phyloP scores from a whole-genome alignment of 64 coral and sea anemone species.

The Montipora efflorescens region DNA sequence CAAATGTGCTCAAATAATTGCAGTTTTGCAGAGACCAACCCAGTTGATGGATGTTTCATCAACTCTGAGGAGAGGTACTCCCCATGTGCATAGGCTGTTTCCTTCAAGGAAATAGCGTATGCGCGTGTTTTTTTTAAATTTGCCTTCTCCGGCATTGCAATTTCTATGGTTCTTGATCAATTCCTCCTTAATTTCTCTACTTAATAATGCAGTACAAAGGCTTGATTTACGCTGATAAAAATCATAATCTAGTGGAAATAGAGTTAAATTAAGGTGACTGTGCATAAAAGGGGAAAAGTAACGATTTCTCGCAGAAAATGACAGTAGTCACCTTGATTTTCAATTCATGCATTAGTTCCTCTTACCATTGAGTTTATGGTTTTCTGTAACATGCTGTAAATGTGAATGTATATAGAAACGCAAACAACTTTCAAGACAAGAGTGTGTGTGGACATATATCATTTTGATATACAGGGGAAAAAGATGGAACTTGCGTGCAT shows the following conservation, averaged over 20 bases:
- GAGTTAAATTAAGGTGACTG: neutral
- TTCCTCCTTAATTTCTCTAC: no score
- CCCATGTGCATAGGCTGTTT: no score
- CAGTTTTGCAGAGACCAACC: no score
- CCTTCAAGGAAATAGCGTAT: no score
- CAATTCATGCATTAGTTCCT: neutral
- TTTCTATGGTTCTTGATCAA: no score
- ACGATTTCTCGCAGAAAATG: neutral
- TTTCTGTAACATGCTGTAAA: conserved; percentile 31
- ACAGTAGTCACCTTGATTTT: neutral
- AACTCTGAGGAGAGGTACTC: no score
- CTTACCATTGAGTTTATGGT: neutral
- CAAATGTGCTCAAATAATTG: no score
- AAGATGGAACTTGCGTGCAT: neutral
- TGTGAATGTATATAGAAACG: conserved; percentile 25
- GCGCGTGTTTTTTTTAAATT: no score
- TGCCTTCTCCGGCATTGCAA: no score
- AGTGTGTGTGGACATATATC: neutral
- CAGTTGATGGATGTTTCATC: no score
- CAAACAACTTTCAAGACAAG: neutral
- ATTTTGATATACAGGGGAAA: neutral
- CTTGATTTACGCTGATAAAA: no score
- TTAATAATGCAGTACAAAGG: no score
- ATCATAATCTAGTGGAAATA: neutral
- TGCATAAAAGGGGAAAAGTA: neutral